A percentile compares a stretch with the other conserved stretches of the same genome.
These are phyloP conservation scores for Samia ricini DNA, from an alignment of 1,140 invertebrate species.

Conservation along the genomic window DNA sequence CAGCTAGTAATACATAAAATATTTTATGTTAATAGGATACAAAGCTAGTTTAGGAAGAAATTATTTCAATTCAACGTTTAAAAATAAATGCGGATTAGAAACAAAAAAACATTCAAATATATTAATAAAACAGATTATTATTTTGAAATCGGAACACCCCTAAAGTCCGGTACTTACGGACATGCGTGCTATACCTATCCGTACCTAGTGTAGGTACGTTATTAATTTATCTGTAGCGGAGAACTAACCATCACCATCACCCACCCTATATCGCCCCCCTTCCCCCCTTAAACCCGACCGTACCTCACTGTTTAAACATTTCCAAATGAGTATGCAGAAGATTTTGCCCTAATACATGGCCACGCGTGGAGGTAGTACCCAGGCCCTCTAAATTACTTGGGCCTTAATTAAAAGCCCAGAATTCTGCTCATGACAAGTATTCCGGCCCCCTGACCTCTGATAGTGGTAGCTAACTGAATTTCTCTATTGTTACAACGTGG, in stretches of 20 bases:
- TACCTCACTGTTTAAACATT: constrained; percentile 68
- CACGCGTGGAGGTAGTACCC: constrained; percentile 44
- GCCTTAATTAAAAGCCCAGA: constrained; percentile 72
- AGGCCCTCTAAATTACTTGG: constrained; percentile 67
- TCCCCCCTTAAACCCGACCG: constrained; percentile 29
- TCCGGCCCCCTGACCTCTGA: constrained; percentile 52
- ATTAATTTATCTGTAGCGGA: constrained; percentile 73
- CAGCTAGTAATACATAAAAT: no score
- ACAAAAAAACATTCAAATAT: neutral
- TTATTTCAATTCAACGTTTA: no score
- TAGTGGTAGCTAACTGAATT: constrained; percentile 52
- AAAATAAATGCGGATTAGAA: no score
- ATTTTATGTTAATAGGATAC: no score
- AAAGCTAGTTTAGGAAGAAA: no score
- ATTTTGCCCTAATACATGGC: constrained; percentile 59
- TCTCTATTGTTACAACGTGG: constrained; percentile 33
- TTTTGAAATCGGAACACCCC: constrained; percentile 31
- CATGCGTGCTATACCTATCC: constrained; percentile 58
- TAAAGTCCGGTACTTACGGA: constrained; percentile 42
- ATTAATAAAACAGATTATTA: neutral
- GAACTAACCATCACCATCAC: constrained; percentile 66
- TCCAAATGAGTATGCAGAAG: constrained; percentile 73
- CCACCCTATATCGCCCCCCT: constrained; percentile 7
- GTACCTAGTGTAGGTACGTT: constrained; percentile 56
- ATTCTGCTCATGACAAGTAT: constrained; percentile 75